Conservation (phyloP, 2,888 invertebrate genomes). For the Anoplius nigerrimus region DNA sequence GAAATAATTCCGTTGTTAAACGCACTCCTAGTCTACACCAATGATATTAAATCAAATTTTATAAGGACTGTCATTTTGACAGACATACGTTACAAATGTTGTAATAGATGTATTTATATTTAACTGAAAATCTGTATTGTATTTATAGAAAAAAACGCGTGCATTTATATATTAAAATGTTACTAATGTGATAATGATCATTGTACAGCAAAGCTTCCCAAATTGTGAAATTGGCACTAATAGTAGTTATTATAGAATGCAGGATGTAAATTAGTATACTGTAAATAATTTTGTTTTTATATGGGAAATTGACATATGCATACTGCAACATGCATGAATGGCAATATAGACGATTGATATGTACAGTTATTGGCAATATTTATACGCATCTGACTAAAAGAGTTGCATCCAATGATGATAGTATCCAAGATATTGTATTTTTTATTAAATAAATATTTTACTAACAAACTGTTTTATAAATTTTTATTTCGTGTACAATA, state of each 20-base stretch:
- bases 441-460: conserved; percentile 36
- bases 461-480: conserved; percentile 17
- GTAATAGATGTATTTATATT: not conserved
- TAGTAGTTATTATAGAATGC: conserved; percentile 3
- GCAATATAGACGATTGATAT: not conserved
- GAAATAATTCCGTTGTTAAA: conserved; percentile 9
- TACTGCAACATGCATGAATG: not conserved
- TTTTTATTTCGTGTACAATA: conserved; percentile 27
- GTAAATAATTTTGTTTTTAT: conserved; percentile 5
- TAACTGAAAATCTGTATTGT: not conserved
- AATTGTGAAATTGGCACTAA: not conserved
- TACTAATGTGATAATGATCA: not conserved
- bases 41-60: conserved; percentile 44
- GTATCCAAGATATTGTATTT: conserved; percentile 23
- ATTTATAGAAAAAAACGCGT: not conserved
- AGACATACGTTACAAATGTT: conserved; percentile 22
- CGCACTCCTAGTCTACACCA: conserved; percentile 54
- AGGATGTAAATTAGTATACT: conserved; percentile 6
- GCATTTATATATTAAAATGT: not conserved
- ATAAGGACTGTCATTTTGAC: conserved; percentile 15
- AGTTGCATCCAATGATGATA: conserved; percentile 21
- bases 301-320: conserved; percentile 1
- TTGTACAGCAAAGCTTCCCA: not conserved
- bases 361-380: conserved; percentile 21
- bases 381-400: conserved; percentile 19